Evolutionary conservation across 2,113 vertebrate genomes (phyloP).

Genomic region (Strigops habroptila): DNA sequence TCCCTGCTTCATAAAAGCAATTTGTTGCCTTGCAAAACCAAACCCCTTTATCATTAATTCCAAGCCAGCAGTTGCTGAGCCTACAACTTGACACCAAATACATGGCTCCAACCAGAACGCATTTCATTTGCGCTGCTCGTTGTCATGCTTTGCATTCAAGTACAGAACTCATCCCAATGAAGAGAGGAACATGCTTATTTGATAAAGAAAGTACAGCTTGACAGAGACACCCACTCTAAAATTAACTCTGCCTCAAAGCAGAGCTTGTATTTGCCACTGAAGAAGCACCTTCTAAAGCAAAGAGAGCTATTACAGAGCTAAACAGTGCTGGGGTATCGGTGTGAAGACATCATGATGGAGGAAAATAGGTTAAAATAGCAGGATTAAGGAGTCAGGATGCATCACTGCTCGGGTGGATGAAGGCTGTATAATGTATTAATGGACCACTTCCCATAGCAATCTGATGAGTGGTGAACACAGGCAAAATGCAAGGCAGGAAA

Average conservation of each 20-base stretch:
- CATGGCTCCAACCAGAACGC: background rate
- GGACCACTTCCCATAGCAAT: background rate
- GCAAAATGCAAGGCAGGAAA: background rate
- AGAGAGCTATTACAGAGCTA: background rate
- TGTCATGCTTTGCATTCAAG: background rate
- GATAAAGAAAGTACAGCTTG: slow-evolving; percentile 19
- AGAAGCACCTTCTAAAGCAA: background rate
- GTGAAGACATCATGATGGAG: background rate
- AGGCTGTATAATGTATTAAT: background rate
- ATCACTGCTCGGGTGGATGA: background rate
- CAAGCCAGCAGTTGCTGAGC: background rate
- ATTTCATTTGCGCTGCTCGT: background rate
- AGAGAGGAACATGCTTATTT: background rate
- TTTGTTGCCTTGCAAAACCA: background rate
- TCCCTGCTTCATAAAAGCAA: background rate
- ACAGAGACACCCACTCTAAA: slow-evolving; percentile 42
- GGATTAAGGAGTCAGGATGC: background rate
- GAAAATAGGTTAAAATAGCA: background rate
- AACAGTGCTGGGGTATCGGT: background rate
- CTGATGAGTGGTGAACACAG: background rate
- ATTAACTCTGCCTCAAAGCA: slow-evolving; percentile 37
- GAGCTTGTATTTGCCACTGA: background rate
- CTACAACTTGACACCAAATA: background rate
- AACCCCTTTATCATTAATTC: background rate
- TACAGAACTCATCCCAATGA: background rate